A percentile compares a stretch with the other conserved stretches of the same genome.
phyloP scores from a whole-genome alignment of 64 coral and sea anemone genomes.

The Anthopleura sola region DNA sequence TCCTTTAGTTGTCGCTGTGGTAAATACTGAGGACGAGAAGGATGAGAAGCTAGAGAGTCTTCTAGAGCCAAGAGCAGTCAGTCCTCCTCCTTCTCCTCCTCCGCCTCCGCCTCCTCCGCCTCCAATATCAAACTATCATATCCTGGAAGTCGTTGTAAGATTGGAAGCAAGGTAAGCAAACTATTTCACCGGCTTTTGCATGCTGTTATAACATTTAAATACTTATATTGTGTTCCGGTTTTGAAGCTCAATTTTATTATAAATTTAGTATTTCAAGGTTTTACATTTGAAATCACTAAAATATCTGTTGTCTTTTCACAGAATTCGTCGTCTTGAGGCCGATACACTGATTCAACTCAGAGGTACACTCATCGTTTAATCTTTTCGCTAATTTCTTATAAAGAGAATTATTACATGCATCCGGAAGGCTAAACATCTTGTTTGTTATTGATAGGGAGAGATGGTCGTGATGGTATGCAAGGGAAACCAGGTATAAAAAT shows the following conservation, averaged over 20 bases:
- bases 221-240: no score
- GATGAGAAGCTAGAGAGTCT: background rate
- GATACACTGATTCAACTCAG: background rate
- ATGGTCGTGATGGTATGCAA: background rate
- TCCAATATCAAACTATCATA: no score
- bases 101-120: no score
- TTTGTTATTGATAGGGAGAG: slow-evolving; percentile 4
- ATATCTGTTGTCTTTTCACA: background rate
- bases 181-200: no score
- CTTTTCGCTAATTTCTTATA: background rate
- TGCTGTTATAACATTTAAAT: no score
- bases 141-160: background rate
- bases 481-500: background rate
- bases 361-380: background rate
- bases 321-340: background rate
- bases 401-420: background rate
- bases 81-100: no score
- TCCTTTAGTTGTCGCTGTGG: background rate
- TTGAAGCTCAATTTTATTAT: background rate
- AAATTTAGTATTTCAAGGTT: no score
- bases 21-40: background rate
- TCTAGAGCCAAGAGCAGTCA: background rate
- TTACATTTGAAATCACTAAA: background rate
- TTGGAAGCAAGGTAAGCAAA: background rate
- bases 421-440: background rate